Conservation (phyloP, 2,113 vertebrate genomes). For the Aythya baeri region DNA sequence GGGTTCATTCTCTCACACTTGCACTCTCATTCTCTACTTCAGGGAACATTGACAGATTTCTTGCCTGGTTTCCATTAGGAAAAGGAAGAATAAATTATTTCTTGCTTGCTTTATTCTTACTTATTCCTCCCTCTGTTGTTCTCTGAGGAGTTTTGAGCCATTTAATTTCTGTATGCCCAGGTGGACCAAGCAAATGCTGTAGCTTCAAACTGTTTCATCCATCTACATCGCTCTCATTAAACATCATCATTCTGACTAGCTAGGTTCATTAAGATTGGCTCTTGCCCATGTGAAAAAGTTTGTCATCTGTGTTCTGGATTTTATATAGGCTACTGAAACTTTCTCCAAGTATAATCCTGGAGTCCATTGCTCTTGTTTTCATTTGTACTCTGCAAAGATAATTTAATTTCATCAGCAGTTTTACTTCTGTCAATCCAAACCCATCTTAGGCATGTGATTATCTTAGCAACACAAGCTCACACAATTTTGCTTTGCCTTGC, state of each 20-base stretch:
- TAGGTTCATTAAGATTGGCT: slow-evolving; percentile 2
- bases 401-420: background rate
- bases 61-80: background rate
- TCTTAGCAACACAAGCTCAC: background rate
- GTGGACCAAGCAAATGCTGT: background rate
- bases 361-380: background rate
- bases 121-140: background rate
- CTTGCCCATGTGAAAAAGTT: background rate
- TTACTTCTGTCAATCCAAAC: background rate
- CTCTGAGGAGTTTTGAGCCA: background rate
- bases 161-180: slow-evolving; percentile 13
- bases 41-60: slow-evolving; percentile 2
- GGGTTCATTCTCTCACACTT: background rate
- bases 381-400: background rate
- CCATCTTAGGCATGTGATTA: background rate
- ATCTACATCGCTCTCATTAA: background rate
- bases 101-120: slow-evolving; percentile 4
- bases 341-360: background rate
- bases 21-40: background rate
- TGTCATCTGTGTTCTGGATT: background rate
- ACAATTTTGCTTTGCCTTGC: background rate
- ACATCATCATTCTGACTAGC: background rate
- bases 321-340: background rate
- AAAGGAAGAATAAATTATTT: background rate
- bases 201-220: background rate